Percentiles rank a stretch among this genome's conserved stretches.
phyloP scores from a whole-genome alignment of 2,888 invertebrate species.

The Seira ritae region DNA sequence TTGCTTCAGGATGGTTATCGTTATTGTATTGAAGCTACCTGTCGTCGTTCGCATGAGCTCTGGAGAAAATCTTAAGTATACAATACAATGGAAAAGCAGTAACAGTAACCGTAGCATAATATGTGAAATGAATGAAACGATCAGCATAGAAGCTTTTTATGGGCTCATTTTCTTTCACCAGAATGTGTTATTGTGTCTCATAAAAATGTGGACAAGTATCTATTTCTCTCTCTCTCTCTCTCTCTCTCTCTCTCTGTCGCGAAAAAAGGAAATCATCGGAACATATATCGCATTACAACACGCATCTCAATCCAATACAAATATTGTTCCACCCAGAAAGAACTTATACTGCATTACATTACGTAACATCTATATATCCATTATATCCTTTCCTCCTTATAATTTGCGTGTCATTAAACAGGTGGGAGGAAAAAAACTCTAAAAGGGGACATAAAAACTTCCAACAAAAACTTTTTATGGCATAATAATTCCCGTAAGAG shows the following conservation, averaged over 20 bases:
- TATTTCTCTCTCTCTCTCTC: too few relatives aligned
- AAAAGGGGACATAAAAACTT: slow-evolving; percentile 11
- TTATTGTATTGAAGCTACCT: too few relatives aligned
- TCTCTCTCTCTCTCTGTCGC: not conserved
- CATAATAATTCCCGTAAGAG: slow-evolving; percentile 20
- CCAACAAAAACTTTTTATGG: slow-evolving; percentile 2
- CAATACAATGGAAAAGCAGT: not conserved
- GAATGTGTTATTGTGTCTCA: slow-evolving; percentile 5
- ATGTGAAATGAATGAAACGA: not conserved
- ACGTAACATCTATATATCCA: not conserved
- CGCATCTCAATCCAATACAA: not conserved
- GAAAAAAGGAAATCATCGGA: not conserved
- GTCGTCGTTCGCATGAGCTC: too few relatives aligned
- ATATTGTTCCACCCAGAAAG: not conserved
- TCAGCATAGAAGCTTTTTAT: not conserved
- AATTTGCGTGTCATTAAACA: slow-evolving; percentile 19
- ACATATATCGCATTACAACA: not conserved
- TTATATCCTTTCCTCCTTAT: not conserved
- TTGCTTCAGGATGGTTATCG: too few relatives aligned
- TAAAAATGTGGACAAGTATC: not conserved
- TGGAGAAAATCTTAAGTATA: not conserved
- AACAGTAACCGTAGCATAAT: not conserved
- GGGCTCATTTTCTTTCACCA: not conserved
- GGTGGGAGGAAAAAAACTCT: not conserved
- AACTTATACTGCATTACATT: not conserved